Conservation (phyloP, 2,797 vertebrate genomes). For the Apogon hyalosoma region DNA sequence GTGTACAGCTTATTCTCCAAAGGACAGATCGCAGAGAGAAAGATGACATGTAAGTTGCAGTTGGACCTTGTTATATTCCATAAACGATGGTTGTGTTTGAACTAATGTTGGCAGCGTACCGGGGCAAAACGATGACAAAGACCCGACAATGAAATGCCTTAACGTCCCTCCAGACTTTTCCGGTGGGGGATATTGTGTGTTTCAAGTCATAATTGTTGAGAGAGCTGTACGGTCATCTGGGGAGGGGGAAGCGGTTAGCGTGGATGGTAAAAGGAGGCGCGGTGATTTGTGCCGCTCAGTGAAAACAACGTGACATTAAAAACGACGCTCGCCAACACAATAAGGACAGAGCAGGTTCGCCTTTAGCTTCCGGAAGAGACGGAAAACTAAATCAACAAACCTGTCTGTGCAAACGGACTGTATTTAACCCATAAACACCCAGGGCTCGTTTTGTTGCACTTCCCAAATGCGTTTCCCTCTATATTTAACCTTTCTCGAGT, state of each 20-base stretch:
- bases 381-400: slow-evolving; percentile 12
- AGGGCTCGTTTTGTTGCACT: too few relatives aligned
- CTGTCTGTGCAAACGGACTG: too few relatives aligned
- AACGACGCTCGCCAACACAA: neutral
- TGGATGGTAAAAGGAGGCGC: slow-evolving; percentile 24
- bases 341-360: slow-evolving; percentile 6
- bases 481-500: too few relatives aligned
- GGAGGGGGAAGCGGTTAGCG: slow-evolving; percentile 58
- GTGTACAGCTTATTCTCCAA: slow-evolving; percentile 50
- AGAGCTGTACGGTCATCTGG: slow-evolving; percentile 67
- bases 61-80: slow-evolving; percentile 72
- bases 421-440: too few relatives aligned
- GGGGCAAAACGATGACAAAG: slow-evolving; percentile 63
- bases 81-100: slow-evolving; percentile 71
- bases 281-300: slow-evolving; percentile 23
- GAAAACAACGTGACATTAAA: neutral
- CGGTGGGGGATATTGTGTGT: slow-evolving; percentile 60
- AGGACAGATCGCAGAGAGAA: slow-evolving; percentile 40
- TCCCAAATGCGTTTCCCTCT: too few relatives aligned
- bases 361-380: neutral
- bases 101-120: slow-evolving; percentile 56
- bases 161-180: slow-evolving; percentile 69
- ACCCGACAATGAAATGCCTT: slow-evolving; percentile 75
- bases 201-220: slow-evolving; percentile 78
- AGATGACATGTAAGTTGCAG: slow-evolving; percentile 52